These are phyloP conservation scores for Tethea ocularis DNA, from an alignment of 2,888 invertebrate genomes.

Conservation along the genomic window DNA sequence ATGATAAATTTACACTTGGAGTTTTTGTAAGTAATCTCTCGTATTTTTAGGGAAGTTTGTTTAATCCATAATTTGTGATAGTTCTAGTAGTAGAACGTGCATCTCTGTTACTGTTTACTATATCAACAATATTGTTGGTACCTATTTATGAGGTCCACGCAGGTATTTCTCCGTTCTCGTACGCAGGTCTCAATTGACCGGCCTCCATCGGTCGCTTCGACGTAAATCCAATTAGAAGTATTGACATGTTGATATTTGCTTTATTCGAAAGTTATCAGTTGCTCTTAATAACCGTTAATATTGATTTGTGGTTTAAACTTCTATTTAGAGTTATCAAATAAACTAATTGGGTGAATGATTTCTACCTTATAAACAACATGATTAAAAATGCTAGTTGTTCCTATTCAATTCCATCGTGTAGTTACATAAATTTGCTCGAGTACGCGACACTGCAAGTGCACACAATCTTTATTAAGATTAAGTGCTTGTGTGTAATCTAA, in stretches of 20 bases:
- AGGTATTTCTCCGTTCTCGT: background rate
- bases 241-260: slow-evolving; percentile 49
- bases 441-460: too few relatives aligned
- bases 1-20: too few relatives aligned
- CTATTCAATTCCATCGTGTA: too few relatives aligned
- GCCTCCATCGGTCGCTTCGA: slow-evolving; percentile 19
- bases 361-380: background rate
- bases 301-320: slow-evolving; percentile 21
- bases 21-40: too few relatives aligned
- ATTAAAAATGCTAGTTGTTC: background rate
- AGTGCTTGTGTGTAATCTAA: too few relatives aligned
- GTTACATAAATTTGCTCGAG: too few relatives aligned
- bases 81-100: too few relatives aligned
- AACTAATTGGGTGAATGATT: background rate
- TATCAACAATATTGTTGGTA: background rate
- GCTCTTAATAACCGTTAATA: slow-evolving; percentile 40
- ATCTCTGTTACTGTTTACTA: background rate
- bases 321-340: background rate
- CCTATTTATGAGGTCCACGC: background rate
- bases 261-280: slow-evolving; percentile 21
- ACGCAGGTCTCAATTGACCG: background rate
- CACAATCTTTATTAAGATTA: too few relatives aligned
- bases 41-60: too few relatives aligned
- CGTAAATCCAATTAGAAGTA: slow-evolving; percentile 50
- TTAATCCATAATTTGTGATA: too few relatives aligned